phyloP scores from a whole-genome alignment of 2,888 invertebrate species.

The Pristionchus exspectatus region DNA sequence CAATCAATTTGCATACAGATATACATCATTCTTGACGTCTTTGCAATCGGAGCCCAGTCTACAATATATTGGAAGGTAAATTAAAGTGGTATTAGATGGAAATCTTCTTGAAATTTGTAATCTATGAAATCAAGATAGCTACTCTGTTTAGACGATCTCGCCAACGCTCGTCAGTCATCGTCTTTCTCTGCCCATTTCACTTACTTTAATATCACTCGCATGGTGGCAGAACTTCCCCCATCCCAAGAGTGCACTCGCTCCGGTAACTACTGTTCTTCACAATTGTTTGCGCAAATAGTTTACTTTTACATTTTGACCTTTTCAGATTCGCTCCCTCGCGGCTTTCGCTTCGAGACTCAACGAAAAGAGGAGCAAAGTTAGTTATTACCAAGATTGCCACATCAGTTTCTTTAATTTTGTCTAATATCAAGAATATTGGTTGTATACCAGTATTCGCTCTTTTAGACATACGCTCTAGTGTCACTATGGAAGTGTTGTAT shows the following conservation, averaged over 20 bases:
- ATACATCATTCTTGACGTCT: slow-evolving; percentile 84
- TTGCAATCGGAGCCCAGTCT: slow-evolving; percentile 91
- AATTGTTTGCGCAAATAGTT: neutral
- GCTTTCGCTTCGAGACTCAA: slow-evolving; percentile 83
- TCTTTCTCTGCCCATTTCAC: slow-evolving; percentile 90
- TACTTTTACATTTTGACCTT: neutral
- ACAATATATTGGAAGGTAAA: slow-evolving; percentile 88
- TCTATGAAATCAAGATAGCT: neutral
- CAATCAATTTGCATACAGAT: slow-evolving; percentile 59
- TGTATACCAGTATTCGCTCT: neutral
- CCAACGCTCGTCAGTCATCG: slow-evolving; percentile 79
- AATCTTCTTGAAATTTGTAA: neutral
- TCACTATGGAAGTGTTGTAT: slow-evolving; percentile 92
- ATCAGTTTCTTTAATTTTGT: neutral
- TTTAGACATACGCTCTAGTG: slow-evolving; percentile 88
- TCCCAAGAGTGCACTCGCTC: slow-evolving; percentile 87
- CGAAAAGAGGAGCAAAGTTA: slow-evolving; percentile 73
- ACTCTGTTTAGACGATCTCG: slow-evolving; percentile 70
- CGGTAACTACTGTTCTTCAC: slow-evolving; percentile 66
- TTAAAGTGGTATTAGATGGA: neutral
- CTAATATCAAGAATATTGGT: neutral
- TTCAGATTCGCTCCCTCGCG: slow-evolving; percentile 56
- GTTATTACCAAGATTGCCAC: neutral
- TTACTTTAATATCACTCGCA: slow-evolving; percentile 90
- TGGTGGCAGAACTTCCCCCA: slow-evolving; percentile 99